Conservation (phyloP, 2,888 invertebrate genomes). For the Cheilosia variabilis region DNA sequence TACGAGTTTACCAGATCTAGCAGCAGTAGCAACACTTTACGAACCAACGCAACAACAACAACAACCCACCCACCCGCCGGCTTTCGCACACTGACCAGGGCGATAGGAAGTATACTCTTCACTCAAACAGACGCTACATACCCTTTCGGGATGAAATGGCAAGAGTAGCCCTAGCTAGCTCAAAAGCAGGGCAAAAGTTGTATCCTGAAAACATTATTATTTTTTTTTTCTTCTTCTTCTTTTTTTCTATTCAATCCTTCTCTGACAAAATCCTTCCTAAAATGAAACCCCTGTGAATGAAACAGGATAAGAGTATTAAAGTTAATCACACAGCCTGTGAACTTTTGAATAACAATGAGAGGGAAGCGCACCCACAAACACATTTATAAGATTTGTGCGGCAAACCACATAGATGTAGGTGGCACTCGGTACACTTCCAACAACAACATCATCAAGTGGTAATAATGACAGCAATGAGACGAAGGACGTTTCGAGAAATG, state of each 20-base stretch:
- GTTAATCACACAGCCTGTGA: constrained; percentile 70
- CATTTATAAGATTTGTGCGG: constrained; percentile 22
- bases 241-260: constrained; percentile 32
- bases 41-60: too few relatives aligned
- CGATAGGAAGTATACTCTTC: constrained; percentile 30
- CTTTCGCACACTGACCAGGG: constrained; percentile 5
- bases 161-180: constrained; percentile 19
- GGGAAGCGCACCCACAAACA: constrained; percentile 10
- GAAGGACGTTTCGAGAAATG: constrained; percentile 18
- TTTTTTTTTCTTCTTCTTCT: background rate
- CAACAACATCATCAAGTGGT: constrained; percentile 49
- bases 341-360: constrained; percentile 70
- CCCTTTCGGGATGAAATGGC: constrained; percentile 17
- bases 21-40: constrained; percentile 5
- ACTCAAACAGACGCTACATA: constrained; percentile 34
- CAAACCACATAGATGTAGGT: constrained; percentile 22
- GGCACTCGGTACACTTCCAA: constrained; percentile 7
- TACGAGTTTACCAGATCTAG: constrained; percentile 66
- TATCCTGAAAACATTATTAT: constrained; percentile 23
- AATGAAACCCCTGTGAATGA: constrained; percentile 43
- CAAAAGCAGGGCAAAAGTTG: constrained; percentile 61
- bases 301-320: constrained; percentile 70
- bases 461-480: constrained; percentile 33
- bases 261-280: constrained; percentile 49
- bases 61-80: background rate